Evolutionary conservation across 2,888 invertebrate species (phyloP), one percentile per base, ranked within the genome.

Genomic region (Archips xylosteana): DNA sequence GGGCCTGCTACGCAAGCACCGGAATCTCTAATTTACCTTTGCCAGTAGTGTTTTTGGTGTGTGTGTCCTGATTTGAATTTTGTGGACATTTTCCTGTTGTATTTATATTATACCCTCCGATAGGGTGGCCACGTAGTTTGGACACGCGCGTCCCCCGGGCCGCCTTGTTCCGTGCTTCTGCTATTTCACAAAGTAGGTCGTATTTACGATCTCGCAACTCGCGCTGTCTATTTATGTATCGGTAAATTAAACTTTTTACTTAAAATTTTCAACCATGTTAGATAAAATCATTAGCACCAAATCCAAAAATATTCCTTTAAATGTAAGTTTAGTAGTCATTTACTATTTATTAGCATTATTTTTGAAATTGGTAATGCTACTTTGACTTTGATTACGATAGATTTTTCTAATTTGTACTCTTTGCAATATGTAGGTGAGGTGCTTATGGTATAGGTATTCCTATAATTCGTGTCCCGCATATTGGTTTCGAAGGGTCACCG

Each of bases 401-500:
- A 1, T 45, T 3, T 12, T 3, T 45, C 12, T 12, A 12, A 3
- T 45, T 45, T 45, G 1, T 5, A 39, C 6, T 3, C 10, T 45
- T 45, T 45, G 45, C 10, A 12, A 3, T 45, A 12, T 57, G 9
- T 57, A 57, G 57, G 32, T 12, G 8, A 32, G 51, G 51, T 23
- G 51, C 8, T 54, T 54, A 54, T 54, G 9, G 10, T 57, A 0
- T 57, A 32, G 32, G 32, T 60, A 34, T 59, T 68, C 61, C 66
- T 66, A 66, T 74, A 71, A 74, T 59, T 36, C 72, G 68, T 75
- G 73, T 81, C 82, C 83, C 83, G 80, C 80, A 81, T 80, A 77
- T 79, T 81, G 80, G 78, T 78, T 76, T 71, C 75, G 75, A 77
- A 76, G 70, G 74, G 68, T 85, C 87, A 81, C 80, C 82, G 87